Percentiles rank a stretch among this genome's conserved stretches.
phyloP scores from a whole-genome alignment of 2,888 invertebrate genomes.

The Xanthostigma xanthostigma region DNA sequence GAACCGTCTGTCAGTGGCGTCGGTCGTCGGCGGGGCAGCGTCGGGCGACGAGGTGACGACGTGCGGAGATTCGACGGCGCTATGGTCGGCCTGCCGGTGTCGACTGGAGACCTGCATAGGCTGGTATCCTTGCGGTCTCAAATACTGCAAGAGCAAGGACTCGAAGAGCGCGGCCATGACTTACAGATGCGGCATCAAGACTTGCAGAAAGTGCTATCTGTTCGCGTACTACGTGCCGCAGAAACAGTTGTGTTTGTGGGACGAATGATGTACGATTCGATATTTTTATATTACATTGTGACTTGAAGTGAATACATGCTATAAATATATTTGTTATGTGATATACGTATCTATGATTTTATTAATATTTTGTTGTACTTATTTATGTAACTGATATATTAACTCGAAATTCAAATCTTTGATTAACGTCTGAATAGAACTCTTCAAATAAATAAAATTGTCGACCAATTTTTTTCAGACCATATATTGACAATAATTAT shows the following conservation, averaged over 20 bases:
- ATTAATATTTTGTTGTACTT: too few relatives aligned
- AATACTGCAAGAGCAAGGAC: slow-evolving; percentile 62
- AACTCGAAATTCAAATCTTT: too few relatives aligned
- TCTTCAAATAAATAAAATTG: too few relatives aligned
- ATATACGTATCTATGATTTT: too few relatives aligned
- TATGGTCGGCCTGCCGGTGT: slow-evolving; percentile 66
- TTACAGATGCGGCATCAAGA: slow-evolving; percentile 91
- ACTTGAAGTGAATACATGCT: too few relatives aligned
- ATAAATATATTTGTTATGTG: too few relatives aligned
- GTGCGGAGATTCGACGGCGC: slow-evolving; percentile 52
- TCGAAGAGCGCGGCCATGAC: slow-evolving; percentile 45
- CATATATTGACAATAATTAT: too few relatives aligned
- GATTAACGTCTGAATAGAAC: too few relatives aligned
- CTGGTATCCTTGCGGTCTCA: slow-evolving; percentile 92
- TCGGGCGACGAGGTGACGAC: neutral
- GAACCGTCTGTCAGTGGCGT: too few relatives aligned
- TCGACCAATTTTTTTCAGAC: too few relatives aligned
- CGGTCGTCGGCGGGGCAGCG: neutral
- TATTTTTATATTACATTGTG: neutral
- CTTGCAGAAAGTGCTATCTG: slow-evolving; percentile 78
- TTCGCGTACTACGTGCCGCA: slow-evolving; percentile 75
- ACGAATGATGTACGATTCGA: slow-evolving; percentile 41
- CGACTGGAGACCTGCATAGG: slow-evolving; percentile 79
- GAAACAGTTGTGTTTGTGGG: slow-evolving; percentile 71
- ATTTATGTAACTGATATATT: too few relatives aligned